phyloP scores from a whole-genome alignment of 2,888 invertebrate genomes.

The Invenusta paracnida region DNA sequence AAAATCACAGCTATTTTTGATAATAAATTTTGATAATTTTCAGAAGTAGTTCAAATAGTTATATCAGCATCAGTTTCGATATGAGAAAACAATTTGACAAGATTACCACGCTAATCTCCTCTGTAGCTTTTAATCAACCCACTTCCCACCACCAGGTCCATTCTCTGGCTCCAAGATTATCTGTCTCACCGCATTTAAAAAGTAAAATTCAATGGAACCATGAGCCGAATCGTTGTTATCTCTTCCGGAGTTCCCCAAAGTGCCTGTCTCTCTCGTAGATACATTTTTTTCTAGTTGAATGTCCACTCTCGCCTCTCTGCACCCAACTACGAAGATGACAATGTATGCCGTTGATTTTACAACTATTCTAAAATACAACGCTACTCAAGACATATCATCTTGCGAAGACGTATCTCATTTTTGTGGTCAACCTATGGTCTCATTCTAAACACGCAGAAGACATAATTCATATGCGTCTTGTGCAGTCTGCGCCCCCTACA shows the following conservation, averaged over 20 bases:
- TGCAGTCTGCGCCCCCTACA: neutral
- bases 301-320: neutral
- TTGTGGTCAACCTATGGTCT: neutral
- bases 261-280: neutral
- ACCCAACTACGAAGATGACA: neutral
- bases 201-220: neutral
- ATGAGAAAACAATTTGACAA: neutral
- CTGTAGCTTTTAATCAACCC: neutral
- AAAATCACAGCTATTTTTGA: too few species aligned
- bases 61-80: neutral
- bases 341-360: neutral
- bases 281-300: neutral
- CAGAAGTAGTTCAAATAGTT: too few species aligned
- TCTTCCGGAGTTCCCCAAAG: neutral
- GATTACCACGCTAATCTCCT: neutral
- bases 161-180: neutral
- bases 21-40: too few species aligned
- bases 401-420: neutral
- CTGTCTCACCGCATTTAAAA: neutral
- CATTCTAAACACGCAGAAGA: neutral
- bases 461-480: neutral
- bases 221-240: neutral
- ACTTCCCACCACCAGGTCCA: neutral
- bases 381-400: neutral
- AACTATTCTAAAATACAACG: neutral